Conservation (phyloP, 1,140 invertebrate species). For the Linepithema humile region DNA sequence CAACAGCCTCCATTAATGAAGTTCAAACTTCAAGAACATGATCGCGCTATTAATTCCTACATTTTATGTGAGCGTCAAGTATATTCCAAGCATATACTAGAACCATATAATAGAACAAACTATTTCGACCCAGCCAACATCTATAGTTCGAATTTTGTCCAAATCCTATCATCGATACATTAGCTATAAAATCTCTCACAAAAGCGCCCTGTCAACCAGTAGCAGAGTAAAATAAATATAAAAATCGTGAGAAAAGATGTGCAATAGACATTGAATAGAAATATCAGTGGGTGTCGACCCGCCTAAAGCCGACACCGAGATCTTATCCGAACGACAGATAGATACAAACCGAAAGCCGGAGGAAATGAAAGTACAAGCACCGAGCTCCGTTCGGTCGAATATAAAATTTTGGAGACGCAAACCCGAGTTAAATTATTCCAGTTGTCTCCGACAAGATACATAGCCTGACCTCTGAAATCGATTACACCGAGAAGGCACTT, state of each 20-base stretch:
- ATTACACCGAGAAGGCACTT: slow-evolving; percentile 35
- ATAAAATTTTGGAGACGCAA: neutral
- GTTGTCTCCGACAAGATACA: neutral
- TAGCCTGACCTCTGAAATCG: neutral
- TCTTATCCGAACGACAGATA: slow-evolving; percentile 41
- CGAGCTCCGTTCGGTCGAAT: neutral
- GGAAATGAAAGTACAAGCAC: slow-evolving; percentile 41
- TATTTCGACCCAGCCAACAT: neutral
- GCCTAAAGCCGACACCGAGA: slow-evolving; percentile 5
- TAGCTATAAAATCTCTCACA: neutral
- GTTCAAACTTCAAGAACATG: neutral
- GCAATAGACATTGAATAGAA: slow-evolving; percentile 42
- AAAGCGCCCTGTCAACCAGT: neutral
- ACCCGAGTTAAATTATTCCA: neutral
- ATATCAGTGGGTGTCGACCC: slow-evolving; percentile 22
- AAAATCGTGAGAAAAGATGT: neutral
- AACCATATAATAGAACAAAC: neutral
- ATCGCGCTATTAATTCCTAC: neutral
- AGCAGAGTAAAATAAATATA: slow-evolving; percentile 30
- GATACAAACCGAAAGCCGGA: slow-evolving; percentile 46
- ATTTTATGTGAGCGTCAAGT: neutral
- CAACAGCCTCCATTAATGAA: slow-evolving; percentile 32
- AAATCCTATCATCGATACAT: neutral
- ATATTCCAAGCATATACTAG: neutral
- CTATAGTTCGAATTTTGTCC: neutral